Evolutionary conservation across 2,888 invertebrate genomes (phyloP).

Genomic region (Cremastinae sp.): DNA sequence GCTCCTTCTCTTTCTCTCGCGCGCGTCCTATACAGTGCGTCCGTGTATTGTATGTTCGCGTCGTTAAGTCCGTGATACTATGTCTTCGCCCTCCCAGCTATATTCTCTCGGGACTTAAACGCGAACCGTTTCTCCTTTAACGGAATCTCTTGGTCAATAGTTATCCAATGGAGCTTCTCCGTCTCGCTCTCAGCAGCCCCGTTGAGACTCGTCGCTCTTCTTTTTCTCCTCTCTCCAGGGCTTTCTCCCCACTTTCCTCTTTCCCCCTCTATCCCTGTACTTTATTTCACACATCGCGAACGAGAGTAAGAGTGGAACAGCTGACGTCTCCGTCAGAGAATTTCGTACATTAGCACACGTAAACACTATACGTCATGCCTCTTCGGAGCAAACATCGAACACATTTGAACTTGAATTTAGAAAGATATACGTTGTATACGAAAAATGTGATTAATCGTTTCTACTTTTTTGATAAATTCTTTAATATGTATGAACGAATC

Average conservation of each 20-base stretch:
- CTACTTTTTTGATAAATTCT: no score
- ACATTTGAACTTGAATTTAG: no score
- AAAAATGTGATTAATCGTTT: no score
- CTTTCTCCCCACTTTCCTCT: constrained; percentile 35
- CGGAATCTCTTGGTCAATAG: constrained; percentile 73
- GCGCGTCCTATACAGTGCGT: no score
- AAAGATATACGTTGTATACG: no score
- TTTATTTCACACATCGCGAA: constrained; percentile 67
- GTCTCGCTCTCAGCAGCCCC: constrained; percentile 11
- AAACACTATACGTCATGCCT: not conserved
- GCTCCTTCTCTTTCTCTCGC: constrained; percentile 52
- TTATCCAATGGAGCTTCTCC: constrained; percentile 71
- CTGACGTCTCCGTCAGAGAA: constrained; percentile 8
- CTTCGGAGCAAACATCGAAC: no score
- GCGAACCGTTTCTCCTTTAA: constrained; percentile 30
- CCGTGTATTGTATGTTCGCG: constrained; percentile 45
- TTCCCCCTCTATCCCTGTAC: constrained; percentile 50
- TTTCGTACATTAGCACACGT: no score
- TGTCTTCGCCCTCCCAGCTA: constrained; percentile 23
- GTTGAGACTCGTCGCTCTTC: constrained; percentile 52
- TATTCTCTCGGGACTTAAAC: constrained; percentile 56
- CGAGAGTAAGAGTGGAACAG: constrained; percentile 43
- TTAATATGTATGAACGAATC: no score
- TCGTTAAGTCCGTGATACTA: constrained; percentile 56
- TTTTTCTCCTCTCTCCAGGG: constrained; percentile 29